Conservation (phyloP, 1,140 invertebrate species). For the Ceratoteleas bidentatus region DNA sequence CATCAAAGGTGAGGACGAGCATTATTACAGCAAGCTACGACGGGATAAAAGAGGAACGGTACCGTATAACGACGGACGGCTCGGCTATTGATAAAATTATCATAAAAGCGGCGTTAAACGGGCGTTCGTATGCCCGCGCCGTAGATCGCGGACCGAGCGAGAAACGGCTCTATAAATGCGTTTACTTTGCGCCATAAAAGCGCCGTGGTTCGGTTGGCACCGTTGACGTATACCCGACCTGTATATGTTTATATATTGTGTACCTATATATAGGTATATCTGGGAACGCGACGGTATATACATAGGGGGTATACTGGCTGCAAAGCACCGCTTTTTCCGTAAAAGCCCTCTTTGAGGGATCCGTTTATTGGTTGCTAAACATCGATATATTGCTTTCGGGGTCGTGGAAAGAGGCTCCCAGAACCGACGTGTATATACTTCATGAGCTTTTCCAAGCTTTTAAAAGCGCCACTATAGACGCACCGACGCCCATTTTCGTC, state of each 20-base stretch:
- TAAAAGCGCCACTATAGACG: conserved; percentile 71
- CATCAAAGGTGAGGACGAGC: conserved; percentile 62
- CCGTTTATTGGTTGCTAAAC: conserved; percentile 82
- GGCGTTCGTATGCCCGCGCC: conserved; percentile 70
- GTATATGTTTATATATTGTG: conserved; percentile 63
- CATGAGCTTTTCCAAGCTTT: conserved; percentile 73
- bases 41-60: conserved; percentile 52
- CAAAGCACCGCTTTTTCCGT: conserved; percentile 77
- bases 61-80: conserved; percentile 51
- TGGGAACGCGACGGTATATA: conserved; percentile 30
- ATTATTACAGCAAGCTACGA: conserved; percentile 48
- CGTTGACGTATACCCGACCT: conserved; percentile 69
- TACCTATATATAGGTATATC: conserved; percentile 45
- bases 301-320: conserved; percentile 47
- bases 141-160: conserved; percentile 67
- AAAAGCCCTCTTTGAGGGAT: conserved; percentile 81
- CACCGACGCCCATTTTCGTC: conserved; percentile 57
- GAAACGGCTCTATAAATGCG: conserved; percentile 80
- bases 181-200: conserved; percentile 81
- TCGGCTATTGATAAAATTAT: conserved; percentile 80
- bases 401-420: conserved; percentile 73
- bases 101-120: conserved; percentile 79
- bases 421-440: conserved; percentile 51
- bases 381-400: conserved; percentile 81
- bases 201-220: conserved; percentile 72